Percentiles rank a stretch among this genome's conserved stretches.
These are phyloP conservation scores for Balanococcus diminutus DNA, from an alignment of 2,888 invertebrate genomes.

Conservation along the genomic window DNA sequence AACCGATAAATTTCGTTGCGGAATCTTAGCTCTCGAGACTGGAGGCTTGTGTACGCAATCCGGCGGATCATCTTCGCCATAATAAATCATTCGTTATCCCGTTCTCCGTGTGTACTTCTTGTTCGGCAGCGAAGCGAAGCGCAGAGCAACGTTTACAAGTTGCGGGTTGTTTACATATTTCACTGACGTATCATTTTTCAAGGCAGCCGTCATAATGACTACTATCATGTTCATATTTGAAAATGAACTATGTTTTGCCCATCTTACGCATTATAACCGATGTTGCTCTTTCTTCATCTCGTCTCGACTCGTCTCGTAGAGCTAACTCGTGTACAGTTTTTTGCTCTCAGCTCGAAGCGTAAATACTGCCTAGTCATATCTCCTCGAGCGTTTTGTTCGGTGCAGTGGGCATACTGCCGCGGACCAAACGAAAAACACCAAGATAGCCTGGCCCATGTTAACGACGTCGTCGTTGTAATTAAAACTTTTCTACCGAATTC, in stretches of 20 bases:
- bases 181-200: constrained; percentile 53
- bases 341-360: background rate
- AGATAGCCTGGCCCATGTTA: background rate
- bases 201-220: constrained; percentile 50
- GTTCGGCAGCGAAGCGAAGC: background rate
- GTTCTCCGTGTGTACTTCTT: background rate
- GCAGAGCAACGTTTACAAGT: constrained; percentile 21
- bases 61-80: constrained; percentile 41
- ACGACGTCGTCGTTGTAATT: background rate
- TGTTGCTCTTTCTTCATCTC: background rate
- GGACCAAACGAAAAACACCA: background rate
- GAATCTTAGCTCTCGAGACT: constrained; percentile 24
- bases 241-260: constrained; percentile 46
- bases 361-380: background rate
- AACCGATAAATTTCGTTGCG: constrained; percentile 28
- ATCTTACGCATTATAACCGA: background rate
- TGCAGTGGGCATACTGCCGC: no score
- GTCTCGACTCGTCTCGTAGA: background rate
- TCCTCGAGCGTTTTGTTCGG: background rate
- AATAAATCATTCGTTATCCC: constrained; percentile 49
- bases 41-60: constrained; percentile 37
- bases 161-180: constrained; percentile 51
- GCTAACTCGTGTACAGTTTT: background rate
- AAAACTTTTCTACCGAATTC: background rate
- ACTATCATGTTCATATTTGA: constrained; percentile 50